These are phyloP conservation scores for zebrafish (Danio rerio) DNA, from an alignment of 2,113 vertebrate genomes.

Conservation along the genomic window DNA sequence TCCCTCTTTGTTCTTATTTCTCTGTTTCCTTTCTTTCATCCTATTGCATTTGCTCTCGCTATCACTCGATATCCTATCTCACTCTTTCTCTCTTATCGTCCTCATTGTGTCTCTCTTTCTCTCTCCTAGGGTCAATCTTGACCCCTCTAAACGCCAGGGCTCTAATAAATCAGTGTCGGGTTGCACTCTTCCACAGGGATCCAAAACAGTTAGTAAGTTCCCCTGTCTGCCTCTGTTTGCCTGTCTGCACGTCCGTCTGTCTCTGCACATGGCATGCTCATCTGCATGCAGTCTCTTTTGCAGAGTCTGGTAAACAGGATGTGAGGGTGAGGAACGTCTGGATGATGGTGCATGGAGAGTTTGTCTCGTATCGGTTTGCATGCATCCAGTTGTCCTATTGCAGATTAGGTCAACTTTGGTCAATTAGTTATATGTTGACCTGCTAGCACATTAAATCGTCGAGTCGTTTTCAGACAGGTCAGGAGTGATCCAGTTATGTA, in stretches of 20 bases:
- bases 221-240: conserved; percentile 69
- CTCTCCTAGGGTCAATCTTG: conserved; percentile 92
- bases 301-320: conserved; percentile 39
- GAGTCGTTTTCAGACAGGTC: background rate
- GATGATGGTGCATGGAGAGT: conserved; percentile 31
- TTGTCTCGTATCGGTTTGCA: conserved; percentile 30
- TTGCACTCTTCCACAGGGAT: conserved; percentile 93
- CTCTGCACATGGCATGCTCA: conserved; percentile 31
- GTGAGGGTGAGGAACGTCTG: conserved; percentile 4
- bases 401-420: background rate
- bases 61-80: conserved; percentile 65
- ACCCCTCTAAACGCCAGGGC: conserved; percentile 96
- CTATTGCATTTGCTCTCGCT: conserved; percentile 55
- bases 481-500: background rate
- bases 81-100: conserved; percentile 50
- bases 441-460: background rate
- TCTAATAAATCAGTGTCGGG: conserved; percentile 96
- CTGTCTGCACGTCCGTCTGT: conserved; percentile 59
- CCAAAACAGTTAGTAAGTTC: conserved; percentile 96
- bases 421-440: background rate
- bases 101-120: conserved; percentile 61
- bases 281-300: conserved; percentile 46
- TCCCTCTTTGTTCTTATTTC: conserved; percentile 13
- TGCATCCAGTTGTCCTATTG: background rate
- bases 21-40: conserved; percentile 67